phyloP scores from a whole-genome alignment of 2,888 invertebrate species.

The Ernsta delagoae region DNA sequence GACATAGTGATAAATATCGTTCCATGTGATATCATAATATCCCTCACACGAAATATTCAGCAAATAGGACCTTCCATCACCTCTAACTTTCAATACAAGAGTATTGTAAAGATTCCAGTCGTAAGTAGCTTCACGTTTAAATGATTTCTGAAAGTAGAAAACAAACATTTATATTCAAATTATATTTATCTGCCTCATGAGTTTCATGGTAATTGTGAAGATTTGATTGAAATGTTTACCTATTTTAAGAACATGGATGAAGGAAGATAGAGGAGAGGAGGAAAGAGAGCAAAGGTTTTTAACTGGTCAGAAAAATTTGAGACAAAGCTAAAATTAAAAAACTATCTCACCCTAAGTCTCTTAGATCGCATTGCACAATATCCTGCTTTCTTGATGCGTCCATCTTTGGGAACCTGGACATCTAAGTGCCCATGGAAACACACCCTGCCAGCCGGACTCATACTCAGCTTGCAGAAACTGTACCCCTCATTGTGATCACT shows the following conservation, averaged over 20 bases:
- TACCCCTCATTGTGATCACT: slow-evolving; percentile 92
- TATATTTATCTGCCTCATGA: no score
- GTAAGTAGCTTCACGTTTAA: slow-evolving; percentile 87
- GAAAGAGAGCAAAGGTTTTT: no score
- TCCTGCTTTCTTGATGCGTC: slow-evolving; percentile 90
- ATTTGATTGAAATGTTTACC: no score
- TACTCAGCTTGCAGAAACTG: slow-evolving; percentile 89
- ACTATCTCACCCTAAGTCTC: slow-evolving; percentile 82
- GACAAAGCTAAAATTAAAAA: no score
- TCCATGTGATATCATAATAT: slow-evolving; percentile 94
- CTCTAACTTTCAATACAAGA: slow-evolving; percentile 91
- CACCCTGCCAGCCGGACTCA: slow-evolving; percentile 88
- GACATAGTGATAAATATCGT: slow-evolving; percentile 93
- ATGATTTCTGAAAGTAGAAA: slow-evolving; percentile 88
- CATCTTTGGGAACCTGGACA: slow-evolving; percentile 91
- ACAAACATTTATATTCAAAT: neutral
- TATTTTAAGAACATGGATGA: no score
- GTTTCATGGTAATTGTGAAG: no score
- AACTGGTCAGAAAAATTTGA: no score
- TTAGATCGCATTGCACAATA: slow-evolving; percentile 92
- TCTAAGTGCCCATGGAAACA: slow-evolving; percentile 89
- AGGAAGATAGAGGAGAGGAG: no score
- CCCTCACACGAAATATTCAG: slow-evolving; percentile 91
- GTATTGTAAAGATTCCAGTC: slow-evolving; percentile 93
- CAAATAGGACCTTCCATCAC: slow-evolving; percentile 97